These are phyloP conservation scores for Diachrysia chrysitis DNA, from an alignment of 2,888 invertebrate species.

Conservation along the genomic window DNA sequence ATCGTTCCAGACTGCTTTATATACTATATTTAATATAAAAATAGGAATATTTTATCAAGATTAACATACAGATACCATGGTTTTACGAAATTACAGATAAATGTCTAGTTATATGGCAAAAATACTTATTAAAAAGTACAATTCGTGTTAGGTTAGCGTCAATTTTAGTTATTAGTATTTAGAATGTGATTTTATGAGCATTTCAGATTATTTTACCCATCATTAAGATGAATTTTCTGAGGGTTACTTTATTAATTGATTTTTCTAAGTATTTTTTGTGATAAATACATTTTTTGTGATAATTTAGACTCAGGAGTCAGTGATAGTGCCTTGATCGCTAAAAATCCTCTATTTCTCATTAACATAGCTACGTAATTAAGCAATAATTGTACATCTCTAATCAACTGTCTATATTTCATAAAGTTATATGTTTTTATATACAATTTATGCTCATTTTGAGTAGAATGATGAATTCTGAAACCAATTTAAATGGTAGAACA, in stretches of 20 bases:
- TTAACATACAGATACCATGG: background rate
- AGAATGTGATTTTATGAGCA: background rate
- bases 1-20: background rate
- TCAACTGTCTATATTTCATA: conserved; percentile 7
- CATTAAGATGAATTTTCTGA: background rate
- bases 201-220: background rate
- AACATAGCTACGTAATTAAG: conserved; percentile 6
- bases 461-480: conserved; percentile 14
- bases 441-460: conserved; percentile 28
- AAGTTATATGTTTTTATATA: conserved; percentile 18
- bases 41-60: background rate
- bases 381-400: background rate
- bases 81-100: background rate
- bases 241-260: background rate
- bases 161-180: background rate
- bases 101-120: background rate
- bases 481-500: conserved; percentile 20
- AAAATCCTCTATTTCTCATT: background rate
- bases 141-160: background rate
- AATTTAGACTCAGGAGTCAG: background rate
- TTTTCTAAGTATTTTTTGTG: background rate
- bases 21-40: background rate
- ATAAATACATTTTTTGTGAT: background rate
- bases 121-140: background rate
- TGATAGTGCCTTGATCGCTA: background rate